Conservation (phyloP, 2,888 invertebrate genomes). For the Hydrotaea cyrtoneurina region DNA sequence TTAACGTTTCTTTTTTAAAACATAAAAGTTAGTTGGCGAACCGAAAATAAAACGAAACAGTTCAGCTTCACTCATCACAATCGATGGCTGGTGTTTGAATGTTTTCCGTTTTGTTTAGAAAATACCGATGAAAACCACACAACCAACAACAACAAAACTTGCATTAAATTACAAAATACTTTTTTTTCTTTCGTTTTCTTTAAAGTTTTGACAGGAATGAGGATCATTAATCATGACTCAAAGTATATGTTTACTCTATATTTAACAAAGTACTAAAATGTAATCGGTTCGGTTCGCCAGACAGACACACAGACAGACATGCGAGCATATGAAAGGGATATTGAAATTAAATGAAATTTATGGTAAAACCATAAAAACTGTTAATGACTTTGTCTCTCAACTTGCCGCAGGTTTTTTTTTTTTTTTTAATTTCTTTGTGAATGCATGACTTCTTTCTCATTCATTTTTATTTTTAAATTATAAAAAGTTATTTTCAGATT, state of each 20-base stretch:
- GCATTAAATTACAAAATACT: conserved; percentile 5
- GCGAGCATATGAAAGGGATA: background rate
- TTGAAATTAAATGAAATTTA: background rate
- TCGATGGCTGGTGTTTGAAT: no score
- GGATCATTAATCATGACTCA: conserved; percentile 54
- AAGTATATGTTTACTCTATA: conserved; percentile 35
- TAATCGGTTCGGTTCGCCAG: background rate
- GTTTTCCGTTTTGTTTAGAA: background rate
- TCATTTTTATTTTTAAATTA: no score
- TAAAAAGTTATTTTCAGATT: background rate
- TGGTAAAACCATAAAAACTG: background rate
- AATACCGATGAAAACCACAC: background rate
- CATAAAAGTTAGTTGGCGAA: background rate
- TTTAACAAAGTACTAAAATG: conserved; percentile 7
- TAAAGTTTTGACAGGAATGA: conserved; percentile 36
- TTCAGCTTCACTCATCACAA: no score
- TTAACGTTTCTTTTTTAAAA: background rate
- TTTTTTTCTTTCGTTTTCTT: no score
- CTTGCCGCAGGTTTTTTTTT: background rate
- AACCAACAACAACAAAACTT: background rate
- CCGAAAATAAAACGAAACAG: background rate
- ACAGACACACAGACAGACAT: no score
- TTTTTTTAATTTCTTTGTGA: no score
- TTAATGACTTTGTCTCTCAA: background rate
- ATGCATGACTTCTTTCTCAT: no score